These are phyloP conservation scores for Parthenolecanium corni DNA, from an alignment of 2,888 invertebrate species.

Conservation along the genomic window DNA sequence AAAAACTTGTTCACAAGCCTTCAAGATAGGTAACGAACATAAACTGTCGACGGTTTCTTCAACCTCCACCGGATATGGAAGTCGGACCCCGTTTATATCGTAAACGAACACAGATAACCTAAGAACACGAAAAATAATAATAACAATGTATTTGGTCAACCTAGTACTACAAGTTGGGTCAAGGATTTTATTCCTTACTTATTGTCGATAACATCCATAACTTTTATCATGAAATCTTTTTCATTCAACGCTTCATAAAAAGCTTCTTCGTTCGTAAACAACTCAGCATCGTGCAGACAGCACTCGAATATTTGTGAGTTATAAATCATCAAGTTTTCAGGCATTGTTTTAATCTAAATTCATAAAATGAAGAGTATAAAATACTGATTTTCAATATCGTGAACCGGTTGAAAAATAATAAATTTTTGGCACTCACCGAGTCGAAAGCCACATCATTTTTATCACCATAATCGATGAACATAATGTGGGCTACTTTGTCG, in stretches of 20 bases:
- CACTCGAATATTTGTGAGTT: conserved; percentile 22
- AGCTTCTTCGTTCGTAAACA: conserved; percentile 1
- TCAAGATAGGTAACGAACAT: neutral
- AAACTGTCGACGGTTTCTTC: conserved; percentile 1
- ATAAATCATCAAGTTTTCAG: conserved; percentile 9
- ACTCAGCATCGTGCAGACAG: conserved; percentile 5
- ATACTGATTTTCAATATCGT: neutral
- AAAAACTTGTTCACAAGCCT: neutral
- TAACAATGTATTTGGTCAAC: neutral
- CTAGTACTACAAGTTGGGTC: neutral
- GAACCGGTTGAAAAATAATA: neutral
- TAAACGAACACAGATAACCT: conserved; percentile 58
- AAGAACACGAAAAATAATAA: conserved; percentile 34
- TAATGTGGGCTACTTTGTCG: conserved; percentile 30
- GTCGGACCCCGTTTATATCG: conserved; percentile 37
- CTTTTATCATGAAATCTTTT: conserved; percentile 17
- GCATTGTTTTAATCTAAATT: neutral
- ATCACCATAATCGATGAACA: conserved; percentile 36
- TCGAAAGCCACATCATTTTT: conserved; percentile 30
- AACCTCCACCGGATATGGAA: neutral
- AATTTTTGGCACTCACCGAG: conserved; percentile 18
- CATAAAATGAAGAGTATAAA: neutral
- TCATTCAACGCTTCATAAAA: conserved; percentile 6
- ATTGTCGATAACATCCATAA: conserved; percentile 10
- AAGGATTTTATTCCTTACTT: conserved; percentile 7